These are phyloP conservation scores for Pitangus sulphuratus DNA, from an alignment of 2,797 vertebrate genomes.

Conservation along the genomic window DNA sequence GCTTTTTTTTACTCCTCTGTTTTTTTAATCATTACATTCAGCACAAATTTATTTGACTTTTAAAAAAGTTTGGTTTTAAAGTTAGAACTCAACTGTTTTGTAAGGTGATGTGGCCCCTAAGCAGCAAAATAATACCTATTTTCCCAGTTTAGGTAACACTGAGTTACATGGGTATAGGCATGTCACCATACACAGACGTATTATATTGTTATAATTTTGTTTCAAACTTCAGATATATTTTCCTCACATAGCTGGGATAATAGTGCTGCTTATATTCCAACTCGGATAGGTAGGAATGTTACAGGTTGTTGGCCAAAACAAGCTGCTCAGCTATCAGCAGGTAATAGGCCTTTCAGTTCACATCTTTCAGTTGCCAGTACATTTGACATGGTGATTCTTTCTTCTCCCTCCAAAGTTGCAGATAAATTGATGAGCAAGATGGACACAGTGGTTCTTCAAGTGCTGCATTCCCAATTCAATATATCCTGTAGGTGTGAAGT, in stretches of 20 bases:
- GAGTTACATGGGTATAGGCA: not conserved
- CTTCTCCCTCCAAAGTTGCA: not conserved
- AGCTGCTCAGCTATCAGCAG: not conserved
- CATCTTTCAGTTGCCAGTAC: not conserved
- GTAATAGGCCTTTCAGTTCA: constrained; percentile 15
- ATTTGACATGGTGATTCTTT: not conserved
- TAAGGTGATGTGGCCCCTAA: not conserved
- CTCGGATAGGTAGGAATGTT: not conserved
- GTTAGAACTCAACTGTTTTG: not conserved
- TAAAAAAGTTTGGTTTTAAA: not conserved
- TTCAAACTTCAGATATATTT: not conserved
- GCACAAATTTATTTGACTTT: not conserved
- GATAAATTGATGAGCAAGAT: not conserved
- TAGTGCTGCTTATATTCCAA: not conserved
- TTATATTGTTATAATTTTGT: not conserved
- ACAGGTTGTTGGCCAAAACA: not conserved
- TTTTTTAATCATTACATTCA: not conserved
- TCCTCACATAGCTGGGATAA: not conserved
- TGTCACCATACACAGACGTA: not conserved
- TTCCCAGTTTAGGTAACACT: not conserved
- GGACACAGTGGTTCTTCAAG: not conserved
- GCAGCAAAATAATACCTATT: not conserved
- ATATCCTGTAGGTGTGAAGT: not conserved
- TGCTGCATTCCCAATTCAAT: not conserved
- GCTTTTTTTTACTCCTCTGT: no score